A percentile compares a stretch with the other conserved stretches of the same genome.
Evolutionary conservation across 2,797 vertebrate genomes (phyloP).

Genomic region (Cryptoblepharus egeriae): DNA sequence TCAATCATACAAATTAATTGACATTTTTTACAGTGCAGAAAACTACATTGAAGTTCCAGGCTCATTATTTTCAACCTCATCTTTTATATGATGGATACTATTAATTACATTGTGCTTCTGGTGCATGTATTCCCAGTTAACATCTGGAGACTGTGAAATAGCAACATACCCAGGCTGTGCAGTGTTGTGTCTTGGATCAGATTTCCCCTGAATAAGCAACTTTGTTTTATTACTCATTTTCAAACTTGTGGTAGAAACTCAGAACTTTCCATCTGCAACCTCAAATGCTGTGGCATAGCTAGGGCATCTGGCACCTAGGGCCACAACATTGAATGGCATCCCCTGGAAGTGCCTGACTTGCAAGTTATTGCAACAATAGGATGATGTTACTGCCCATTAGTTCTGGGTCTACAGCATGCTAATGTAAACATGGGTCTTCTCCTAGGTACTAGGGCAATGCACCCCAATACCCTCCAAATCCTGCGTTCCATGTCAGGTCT

Average conservation of each 20-base stretch:
- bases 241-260: background rate
- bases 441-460: no score
- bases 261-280: background rate
- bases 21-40: background rate
- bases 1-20: conserved; percentile 33
- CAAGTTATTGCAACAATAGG: no score
- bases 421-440: no score
- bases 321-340: no score
- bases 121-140: background rate
- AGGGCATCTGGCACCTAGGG: no score
- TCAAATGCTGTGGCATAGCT: background rate
- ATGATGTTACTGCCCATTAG: no score
- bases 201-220: background rate
- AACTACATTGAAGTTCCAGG: background rate
- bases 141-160: background rate
- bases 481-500: no score
- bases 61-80: conserved; percentile 5
- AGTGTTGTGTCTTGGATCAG: background rate
- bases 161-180: background rate
- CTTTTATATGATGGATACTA: background rate
- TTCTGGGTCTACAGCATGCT: no score
- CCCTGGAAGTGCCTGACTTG: no score
- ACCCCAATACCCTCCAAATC: no score
- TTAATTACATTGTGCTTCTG: background rate
- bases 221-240: background rate